These are phyloP conservation scores for Bhutanitis thaidina DNA, from an alignment of 2,888 invertebrate species.

Conservation along the genomic window DNA sequence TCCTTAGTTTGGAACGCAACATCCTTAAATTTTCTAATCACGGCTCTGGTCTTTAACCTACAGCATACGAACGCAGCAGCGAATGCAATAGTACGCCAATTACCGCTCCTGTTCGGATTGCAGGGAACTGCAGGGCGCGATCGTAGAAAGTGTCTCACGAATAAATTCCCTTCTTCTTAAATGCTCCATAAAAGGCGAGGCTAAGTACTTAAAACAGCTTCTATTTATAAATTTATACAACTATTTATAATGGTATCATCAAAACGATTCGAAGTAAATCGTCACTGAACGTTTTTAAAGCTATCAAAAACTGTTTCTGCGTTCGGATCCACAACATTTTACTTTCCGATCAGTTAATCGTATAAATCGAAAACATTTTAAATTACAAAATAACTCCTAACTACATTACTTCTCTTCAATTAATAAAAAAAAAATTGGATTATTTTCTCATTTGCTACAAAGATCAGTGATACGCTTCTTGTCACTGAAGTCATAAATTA, in stretches of 20 bases:
- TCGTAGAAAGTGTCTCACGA: constrained; percentile 1
- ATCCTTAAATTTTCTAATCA: constrained; percentile 16
- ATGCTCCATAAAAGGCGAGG: constrained; percentile 2
- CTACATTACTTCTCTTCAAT: neutral
- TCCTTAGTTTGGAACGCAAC: constrained; percentile 1
- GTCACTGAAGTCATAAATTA: neutral
- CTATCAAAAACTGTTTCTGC: constrained; percentile 1
- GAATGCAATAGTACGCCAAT: constrained; percentile 13
- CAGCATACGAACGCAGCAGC: constrained; percentile 1
- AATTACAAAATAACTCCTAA: constrained; percentile 1
- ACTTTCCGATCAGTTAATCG: neutral
- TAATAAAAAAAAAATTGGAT: neutral
- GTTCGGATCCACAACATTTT: neutral
- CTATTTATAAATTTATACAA: neutral
- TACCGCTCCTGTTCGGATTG: constrained; percentile 15
- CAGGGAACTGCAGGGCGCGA: constrained; percentile 1
- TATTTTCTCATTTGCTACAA: neutral
- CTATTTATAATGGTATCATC: neutral
- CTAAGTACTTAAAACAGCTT: neutral
- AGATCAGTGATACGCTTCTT: neutral
- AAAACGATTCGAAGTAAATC: constrained; percentile 6
- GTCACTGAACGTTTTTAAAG: neutral
- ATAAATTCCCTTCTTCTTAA: constrained; percentile 7
- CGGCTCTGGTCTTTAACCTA: constrained; percentile 13
- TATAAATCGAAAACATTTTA: neutral